Conservation (phyloP, 1,140 invertebrate genomes). For the Diabrotica virgifera region DNA sequence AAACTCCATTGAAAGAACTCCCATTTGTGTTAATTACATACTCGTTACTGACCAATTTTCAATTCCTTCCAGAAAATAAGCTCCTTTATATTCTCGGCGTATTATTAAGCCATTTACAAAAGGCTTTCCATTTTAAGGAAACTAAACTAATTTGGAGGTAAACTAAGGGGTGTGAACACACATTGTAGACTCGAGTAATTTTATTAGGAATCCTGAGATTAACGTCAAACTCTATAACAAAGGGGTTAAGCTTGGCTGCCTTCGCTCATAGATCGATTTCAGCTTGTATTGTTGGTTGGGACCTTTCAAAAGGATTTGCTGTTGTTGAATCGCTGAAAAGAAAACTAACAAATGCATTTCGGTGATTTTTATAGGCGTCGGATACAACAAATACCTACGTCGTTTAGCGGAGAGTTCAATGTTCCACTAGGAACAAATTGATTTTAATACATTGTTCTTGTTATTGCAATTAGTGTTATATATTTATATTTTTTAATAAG, state of each 20-base stretch:
- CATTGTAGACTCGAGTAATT: slow-evolving; percentile 8
- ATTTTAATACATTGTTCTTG: too few species aligned
- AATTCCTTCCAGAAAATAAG: too few species aligned
- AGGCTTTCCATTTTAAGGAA: neutral
- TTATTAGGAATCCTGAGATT: slow-evolving; percentile 11
- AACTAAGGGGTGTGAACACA: slow-evolving; percentile 9
- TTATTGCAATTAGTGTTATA: too few species aligned
- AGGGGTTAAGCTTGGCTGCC: slow-evolving; percentile 10
- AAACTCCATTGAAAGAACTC: too few species aligned
- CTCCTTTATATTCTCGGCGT: too few species aligned
- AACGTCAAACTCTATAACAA: slow-evolving; percentile 17
- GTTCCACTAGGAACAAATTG: neutral
- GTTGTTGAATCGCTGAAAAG: neutral
- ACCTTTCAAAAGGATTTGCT: slow-evolving; percentile 7
- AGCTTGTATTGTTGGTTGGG: slow-evolving; percentile 8
- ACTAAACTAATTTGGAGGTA: neutral
- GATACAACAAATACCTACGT: neutral
- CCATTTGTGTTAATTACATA: too few species aligned
- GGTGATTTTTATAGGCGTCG: neutral
- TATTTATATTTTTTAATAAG: too few species aligned
- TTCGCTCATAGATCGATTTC: slow-evolving; percentile 18
- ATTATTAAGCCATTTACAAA: too few species aligned
- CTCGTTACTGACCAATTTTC: too few species aligned
- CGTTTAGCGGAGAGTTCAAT: neutral
- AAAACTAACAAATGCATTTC: slow-evolving; percentile 1